Percentiles rank a stretch among this genome's conserved stretches.
Conservation (phyloP, 2,797 vertebrate genomes). For the Gorsachius magnificus region DNA sequence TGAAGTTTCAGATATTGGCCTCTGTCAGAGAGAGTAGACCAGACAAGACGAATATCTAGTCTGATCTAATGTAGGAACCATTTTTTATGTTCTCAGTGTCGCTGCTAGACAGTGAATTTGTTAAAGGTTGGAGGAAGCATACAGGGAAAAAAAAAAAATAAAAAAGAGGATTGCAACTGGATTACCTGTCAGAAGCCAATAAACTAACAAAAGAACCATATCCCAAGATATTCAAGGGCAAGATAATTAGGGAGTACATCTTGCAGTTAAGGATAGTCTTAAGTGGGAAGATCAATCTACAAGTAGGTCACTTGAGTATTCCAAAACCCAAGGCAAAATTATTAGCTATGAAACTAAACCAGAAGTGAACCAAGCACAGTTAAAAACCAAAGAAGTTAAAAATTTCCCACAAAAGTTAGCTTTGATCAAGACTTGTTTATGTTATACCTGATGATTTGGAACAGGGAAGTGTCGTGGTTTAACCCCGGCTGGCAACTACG, state of each 20-base stretch:
- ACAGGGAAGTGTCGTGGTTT: too few relatives aligned
- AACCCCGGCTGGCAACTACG: too few relatives aligned
- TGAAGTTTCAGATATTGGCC: neutral
- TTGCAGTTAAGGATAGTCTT: neutral
- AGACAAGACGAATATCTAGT: neutral
- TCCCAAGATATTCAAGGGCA: neutral
- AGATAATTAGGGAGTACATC: neutral
- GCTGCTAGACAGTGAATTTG: neutral
- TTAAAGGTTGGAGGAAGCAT: neutral
- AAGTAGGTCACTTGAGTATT: neutral
- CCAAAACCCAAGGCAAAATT: neutral
- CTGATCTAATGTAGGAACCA: neutral
- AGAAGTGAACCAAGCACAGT: neutral
- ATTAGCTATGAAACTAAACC: neutral
- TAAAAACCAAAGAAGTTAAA: neutral
- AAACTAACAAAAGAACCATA: neutral
- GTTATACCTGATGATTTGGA: neutral
- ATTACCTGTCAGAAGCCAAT: neutral
- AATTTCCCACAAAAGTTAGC: neutral
- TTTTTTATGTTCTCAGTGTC: neutral
- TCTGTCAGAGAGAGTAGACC: neutral
- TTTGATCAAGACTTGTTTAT: neutral
- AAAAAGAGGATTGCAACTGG: neutral
- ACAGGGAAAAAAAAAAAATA: accelerated
- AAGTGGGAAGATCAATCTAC: neutral